Percentiles rank a stretch among this genome's conserved stretches.
phyloP scores from a whole-genome alignment of 1,140 invertebrate species.

The Leptoteleia sp. region DNA sequence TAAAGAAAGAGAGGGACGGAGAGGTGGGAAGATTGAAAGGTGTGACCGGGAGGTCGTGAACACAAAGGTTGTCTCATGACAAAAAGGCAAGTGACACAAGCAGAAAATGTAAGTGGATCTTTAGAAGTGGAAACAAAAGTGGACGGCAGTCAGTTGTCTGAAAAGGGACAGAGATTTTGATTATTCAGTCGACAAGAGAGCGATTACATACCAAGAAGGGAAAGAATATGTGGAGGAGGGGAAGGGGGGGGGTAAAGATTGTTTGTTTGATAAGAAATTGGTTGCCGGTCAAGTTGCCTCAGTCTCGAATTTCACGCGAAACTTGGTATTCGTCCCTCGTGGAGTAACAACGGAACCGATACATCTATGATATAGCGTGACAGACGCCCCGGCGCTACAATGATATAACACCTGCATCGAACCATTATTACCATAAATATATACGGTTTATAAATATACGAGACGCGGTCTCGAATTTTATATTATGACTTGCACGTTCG shows the following conservation, averaged over 20 bases:
- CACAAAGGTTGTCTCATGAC: conserved; percentile 16
- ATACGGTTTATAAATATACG: conserved; percentile 17
- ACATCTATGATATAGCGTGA: background rate
- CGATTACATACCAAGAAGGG: background rate
- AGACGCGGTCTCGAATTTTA: conserved; percentile 1
- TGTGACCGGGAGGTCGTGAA: conserved; percentile 9
- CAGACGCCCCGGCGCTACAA: background rate
- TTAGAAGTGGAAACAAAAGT: conserved; percentile 40
- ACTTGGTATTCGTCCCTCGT: background rate
- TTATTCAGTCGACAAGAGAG: conserved; percentile 3
- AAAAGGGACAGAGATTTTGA: conserved; percentile 19
- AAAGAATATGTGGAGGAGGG: background rate
- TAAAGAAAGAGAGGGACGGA: background rate
- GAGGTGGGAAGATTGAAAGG: conserved; percentile 10
- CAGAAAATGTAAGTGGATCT: conserved; percentile 42
- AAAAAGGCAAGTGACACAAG: conserved; percentile 36
- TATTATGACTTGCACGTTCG: conserved; percentile 33
- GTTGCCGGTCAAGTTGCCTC: background rate
- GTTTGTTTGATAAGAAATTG: background rate
- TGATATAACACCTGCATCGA: background rate
- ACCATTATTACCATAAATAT: conserved; percentile 3
- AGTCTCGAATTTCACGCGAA: no score
- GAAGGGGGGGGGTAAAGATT: no score
- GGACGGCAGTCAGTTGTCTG: conserved; percentile 5
- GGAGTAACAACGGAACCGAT: background rate